These are phyloP conservation scores for Acestrorhynchus altus DNA, from an alignment of 2,797 vertebrate species.

Conservation along the genomic window DNA sequence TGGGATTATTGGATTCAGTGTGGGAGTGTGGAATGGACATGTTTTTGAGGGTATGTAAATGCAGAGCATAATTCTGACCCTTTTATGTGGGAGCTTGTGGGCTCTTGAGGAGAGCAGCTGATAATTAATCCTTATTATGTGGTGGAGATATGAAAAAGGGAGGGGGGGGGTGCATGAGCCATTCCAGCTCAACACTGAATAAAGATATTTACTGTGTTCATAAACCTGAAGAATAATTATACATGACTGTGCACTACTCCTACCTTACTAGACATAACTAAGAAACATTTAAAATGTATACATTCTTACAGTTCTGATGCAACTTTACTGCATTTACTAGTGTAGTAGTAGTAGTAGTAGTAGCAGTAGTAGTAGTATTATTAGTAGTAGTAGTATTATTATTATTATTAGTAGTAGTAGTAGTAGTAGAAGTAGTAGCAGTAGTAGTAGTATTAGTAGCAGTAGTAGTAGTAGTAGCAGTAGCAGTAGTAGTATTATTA, in stretches of 20 bases:
- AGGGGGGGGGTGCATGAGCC: neutral
- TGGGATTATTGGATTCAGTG: conserved; percentile 7
- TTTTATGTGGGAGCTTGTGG: conserved; percentile 9
- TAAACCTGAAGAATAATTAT: neutral
- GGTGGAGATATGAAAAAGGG: neutral
- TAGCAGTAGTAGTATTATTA: too few relatives aligned
- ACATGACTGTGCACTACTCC: neutral
- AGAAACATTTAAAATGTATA: too few relatives aligned
- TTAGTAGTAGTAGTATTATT: too few relatives aligned
- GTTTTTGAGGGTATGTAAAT: conserved; percentile 33
- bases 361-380: too few relatives aligned
- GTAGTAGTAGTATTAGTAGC: too few relatives aligned
- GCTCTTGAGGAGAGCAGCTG: conserved; percentile 13
- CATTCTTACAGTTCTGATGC: too few relatives aligned
- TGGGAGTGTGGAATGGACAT: conserved; percentile 8
- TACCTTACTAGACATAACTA: neutral
- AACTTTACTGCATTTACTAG: too few relatives aligned
- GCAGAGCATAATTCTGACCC: conserved; percentile 15
- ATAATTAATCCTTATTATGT: conserved; percentile 38
- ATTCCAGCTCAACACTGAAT: neutral
- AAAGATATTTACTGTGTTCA: neutral
- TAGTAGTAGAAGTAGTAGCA: too few relatives aligned
- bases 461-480: too few relatives aligned
- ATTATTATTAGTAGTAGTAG: too few relatives aligned
- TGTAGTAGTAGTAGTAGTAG: too few relatives aligned